Percentiles rank a stretch among this genome's conserved stretches.
phyloP scores from a whole-genome alignment of 2,113 vertebrate species.

The Aphelocoma coerulescens region DNA sequence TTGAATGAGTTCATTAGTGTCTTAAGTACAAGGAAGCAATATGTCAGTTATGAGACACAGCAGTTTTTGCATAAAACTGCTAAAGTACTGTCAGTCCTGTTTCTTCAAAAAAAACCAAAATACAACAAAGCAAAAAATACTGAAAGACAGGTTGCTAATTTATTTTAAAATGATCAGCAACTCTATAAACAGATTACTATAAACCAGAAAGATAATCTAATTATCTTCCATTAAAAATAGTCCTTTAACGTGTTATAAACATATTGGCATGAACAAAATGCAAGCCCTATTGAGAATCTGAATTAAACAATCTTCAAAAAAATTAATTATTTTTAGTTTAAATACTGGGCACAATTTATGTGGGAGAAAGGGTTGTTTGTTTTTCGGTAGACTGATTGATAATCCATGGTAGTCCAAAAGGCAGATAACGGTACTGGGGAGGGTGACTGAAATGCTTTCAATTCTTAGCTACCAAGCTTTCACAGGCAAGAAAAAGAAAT shows the following conservation, averaged over 20 bases:
- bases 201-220: neutral
- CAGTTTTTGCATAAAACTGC: neutral
- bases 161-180: neutral
- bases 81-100: neutral
- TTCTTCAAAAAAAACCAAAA: neutral
- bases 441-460: neutral
- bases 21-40: neutral
- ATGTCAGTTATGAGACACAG: neutral
- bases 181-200: neutral
- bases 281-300: neutral
- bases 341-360: neutral
- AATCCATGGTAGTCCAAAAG: neutral
- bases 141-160: neutral
- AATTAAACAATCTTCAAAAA: neutral
- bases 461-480: neutral
- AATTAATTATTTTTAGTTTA: neutral
- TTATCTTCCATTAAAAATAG: neutral
- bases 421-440: neutral
- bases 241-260: rapidly evolving
- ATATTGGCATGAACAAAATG: neutral
- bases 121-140: neutral
- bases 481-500: neutral
- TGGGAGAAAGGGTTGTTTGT: neutral
- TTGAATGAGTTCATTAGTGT: neutral
- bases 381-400: neutral